Percentiles rank a stretch among this genome's conserved stretches.
These are phyloP conservation scores for Mergus octosetaceus DNA, from an alignment of 2,797 vertebrate species.

Conservation along the genomic window DNA sequence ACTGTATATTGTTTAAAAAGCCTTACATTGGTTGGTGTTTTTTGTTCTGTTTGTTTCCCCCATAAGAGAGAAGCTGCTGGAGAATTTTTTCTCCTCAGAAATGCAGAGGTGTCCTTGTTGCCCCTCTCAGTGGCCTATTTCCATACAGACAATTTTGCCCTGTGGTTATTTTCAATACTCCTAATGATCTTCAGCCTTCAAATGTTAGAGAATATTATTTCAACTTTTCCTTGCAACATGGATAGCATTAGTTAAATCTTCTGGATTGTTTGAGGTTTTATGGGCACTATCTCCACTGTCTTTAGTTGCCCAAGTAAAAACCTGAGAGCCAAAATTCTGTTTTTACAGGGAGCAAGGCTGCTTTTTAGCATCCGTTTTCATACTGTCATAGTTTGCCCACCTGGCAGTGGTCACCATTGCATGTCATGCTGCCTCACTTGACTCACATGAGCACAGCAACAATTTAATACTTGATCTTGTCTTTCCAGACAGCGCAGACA, in stretches of 20 bases:
- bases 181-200: background rate
- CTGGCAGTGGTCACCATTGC: background rate
- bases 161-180: background rate
- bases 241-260: background rate
- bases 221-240: background rate
- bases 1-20: background rate
- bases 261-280: background rate
- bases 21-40: background rate
- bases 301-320: background rate
- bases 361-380: background rate
- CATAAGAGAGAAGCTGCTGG: background rate
- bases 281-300: background rate
- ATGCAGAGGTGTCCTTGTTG: background rate
- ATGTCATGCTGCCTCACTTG: background rate
- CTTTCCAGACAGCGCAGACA: slow-evolving; percentile 82
- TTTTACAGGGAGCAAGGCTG: background rate
- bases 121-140: background rate
- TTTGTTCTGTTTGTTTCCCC: background rate
- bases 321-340: background rate
- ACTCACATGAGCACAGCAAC: accelerated
- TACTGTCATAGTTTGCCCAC: background rate
- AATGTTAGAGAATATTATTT: background rate
- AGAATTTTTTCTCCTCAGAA: background rate
- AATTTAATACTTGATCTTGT: background rate
- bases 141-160: background rate